A percentile compares a stretch with the other conserved stretches of the same genome.
These are phyloP conservation scores for Catagonus wagneri DNA, from an alignment of 2,113 vertebrate species.

Conservation along the genomic window DNA sequence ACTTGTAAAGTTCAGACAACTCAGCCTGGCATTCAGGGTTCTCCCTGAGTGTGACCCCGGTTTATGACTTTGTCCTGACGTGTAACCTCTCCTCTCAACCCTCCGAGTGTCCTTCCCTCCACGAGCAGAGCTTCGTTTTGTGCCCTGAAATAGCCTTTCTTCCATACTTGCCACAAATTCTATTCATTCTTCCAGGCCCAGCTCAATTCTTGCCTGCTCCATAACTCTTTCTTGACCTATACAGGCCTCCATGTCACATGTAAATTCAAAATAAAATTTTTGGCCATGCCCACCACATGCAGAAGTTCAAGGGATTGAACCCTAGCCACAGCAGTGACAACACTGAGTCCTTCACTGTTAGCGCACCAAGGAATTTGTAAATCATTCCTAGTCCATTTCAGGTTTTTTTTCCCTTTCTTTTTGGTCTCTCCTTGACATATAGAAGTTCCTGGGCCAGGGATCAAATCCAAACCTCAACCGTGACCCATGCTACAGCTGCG, in stretches of 20 bases:
- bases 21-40: background rate
- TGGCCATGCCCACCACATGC: no score
- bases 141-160: background rate
- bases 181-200: background rate
- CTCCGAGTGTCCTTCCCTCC: background rate
- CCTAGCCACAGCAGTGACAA: no score
- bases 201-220: background rate
- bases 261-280: no score
- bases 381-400: background rate
- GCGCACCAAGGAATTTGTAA: no score
- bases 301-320: no score
- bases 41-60: background rate
- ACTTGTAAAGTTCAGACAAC: constrained; percentile 13
- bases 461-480: no score
- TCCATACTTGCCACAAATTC: constrained; percentile 30
- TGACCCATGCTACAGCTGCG: no score
- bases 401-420: no score
- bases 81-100: background rate
- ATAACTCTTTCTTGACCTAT: constrained; percentile 2
- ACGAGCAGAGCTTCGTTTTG: background rate
- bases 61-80: background rate
- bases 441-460: no score
- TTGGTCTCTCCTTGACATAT: no score
- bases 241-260: background rate
- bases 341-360: no score